Evolutionary conservation across 1,140 invertebrate genomes (phyloP).

Genomic region (Plectrocnemia conspersa): DNA sequence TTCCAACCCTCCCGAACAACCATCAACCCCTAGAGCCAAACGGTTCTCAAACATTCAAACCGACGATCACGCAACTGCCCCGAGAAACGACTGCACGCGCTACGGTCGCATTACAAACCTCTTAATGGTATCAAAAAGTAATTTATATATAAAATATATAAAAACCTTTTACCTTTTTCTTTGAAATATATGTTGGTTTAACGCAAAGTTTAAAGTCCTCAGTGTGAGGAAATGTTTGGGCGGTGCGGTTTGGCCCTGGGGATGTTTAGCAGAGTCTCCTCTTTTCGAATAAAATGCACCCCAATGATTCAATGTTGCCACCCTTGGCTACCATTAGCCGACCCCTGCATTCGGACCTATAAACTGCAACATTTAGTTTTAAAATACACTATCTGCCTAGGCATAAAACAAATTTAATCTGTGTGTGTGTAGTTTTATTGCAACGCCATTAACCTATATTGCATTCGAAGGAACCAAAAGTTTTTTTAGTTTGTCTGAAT

Average conservation of each 20-base stretch:
- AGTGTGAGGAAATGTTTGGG: no score
- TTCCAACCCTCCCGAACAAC: conserved; percentile 14
- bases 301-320: conserved; percentile 5
- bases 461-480: neutral
- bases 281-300: conserved; percentile 20
- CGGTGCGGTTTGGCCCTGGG: conserved; percentile 12
- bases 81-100: no score
- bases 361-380: conserved; percentile 16
- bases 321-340: conserved; percentile 7
- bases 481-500: no score
- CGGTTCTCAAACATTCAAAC: conserved; percentile 11
- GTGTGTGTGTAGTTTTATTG: conserved; percentile 11
- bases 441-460: conserved; percentile 8
- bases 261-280: conserved; percentile 14
- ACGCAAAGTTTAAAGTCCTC: no score
- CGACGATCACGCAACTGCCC: no score
- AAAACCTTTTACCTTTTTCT: no score
- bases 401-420: conserved; percentile 20
- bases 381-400: conserved; percentile 10
- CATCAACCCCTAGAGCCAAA: conserved; percentile 9
- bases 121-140: no score
- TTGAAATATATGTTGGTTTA: no score
- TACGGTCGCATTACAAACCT: no score
- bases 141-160: no score
- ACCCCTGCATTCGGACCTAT: neutral